These are phyloP conservation scores for Zalophus californianus DNA, from an alignment of 2,797 vertebrate species.

Conservation along the genomic window DNA sequence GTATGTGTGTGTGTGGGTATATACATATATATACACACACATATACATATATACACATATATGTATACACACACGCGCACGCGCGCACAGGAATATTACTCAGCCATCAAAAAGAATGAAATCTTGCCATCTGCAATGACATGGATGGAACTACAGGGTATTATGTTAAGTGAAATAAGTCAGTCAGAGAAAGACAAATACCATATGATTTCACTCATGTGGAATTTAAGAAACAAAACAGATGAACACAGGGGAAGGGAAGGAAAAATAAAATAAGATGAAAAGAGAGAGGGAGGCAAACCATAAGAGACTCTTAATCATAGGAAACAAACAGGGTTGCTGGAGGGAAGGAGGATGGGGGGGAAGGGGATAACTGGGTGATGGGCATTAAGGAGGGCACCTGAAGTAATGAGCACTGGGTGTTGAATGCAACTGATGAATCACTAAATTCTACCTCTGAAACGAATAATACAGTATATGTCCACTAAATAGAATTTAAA, in stretches of 20 bases:
- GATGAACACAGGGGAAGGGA: background rate
- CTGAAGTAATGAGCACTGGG: background rate
- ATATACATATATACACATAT: too few species aligned
- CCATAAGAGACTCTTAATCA: background rate
- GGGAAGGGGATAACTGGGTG: background rate
- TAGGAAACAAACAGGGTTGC: background rate
- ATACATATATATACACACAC: too few species aligned
- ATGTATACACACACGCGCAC: too few species aligned
- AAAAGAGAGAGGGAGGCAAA: background rate
- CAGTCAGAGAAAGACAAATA: background rate
- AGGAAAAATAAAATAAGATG: background rate
- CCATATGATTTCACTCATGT: background rate
- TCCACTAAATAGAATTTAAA: background rate
- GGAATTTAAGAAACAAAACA: background rate
- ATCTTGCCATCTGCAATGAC: background rate
- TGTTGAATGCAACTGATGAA: background rate
- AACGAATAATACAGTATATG: background rate
- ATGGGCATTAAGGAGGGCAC: background rate
- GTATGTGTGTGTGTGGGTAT: too few species aligned
- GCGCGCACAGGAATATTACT: background rate
- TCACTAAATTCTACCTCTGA: background rate
- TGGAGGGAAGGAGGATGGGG: background rate
- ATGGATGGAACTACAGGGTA: background rate
- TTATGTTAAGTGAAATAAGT: background rate
- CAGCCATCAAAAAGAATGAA: background rate